phyloP scores from a whole-genome alignment of 2,888 invertebrate species.

The Caenorhabditis doughertyi region DNA sequence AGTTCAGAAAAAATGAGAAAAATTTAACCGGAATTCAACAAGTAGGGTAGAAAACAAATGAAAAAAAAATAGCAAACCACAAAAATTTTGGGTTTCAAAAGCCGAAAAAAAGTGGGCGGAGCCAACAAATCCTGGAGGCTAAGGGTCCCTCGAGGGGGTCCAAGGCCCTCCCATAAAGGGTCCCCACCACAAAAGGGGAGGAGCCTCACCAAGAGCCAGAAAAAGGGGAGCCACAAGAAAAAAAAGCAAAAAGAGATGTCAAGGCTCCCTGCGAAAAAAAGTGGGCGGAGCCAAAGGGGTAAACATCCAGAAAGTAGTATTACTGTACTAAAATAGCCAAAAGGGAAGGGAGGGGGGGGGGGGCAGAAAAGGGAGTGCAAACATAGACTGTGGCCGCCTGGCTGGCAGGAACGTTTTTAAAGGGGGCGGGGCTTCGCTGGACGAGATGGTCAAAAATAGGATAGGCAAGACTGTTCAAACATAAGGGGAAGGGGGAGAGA shows the following conservation, averaged over 20 bases:
- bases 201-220: too few relatives aligned
- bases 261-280: not conserved
- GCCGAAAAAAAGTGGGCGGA: not conserved
- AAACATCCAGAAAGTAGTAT: conserved; percentile 14
- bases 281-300: conserved; percentile 33
- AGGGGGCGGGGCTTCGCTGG: conserved; percentile 7
- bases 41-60: not conserved
- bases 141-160: not conserved
- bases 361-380: conserved; percentile 1
- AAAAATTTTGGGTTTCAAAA: not conserved
- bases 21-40: too few relatives aligned
- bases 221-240: not conserved
- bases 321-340: not conserved
- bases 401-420: not conserved
- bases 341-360: not conserved
- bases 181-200: too few relatives aligned
- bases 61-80: not conserved
- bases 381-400: not conserved
- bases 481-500: not conserved
- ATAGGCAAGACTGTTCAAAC: conserved; percentile 15
- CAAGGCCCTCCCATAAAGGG: too few relatives aligned
- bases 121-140: not conserved
- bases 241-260: not conserved
- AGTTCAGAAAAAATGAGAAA: too few relatives aligned
- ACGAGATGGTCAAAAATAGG: conserved; percentile 19